These are phyloP conservation scores for Eublepharis macularius DNA, from an alignment of 2,113 vertebrate species.

Conservation along the genomic window DNA sequence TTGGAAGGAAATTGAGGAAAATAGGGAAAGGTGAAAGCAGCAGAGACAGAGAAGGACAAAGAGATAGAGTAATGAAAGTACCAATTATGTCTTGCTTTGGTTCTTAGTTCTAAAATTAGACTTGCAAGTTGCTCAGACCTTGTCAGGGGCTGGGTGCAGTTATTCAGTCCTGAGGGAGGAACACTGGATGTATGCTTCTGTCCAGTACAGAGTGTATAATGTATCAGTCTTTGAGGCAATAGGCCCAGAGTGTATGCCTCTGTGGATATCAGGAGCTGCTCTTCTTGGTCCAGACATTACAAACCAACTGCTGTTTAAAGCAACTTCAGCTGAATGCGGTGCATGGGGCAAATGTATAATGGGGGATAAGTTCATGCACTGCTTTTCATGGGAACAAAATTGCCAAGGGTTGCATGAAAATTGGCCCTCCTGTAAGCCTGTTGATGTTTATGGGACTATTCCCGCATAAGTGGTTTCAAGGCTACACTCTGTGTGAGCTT, in stretches of 20 bases:
- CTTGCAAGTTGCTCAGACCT: not conserved
- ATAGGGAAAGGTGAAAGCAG: not conserved
- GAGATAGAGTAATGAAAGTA: not conserved
- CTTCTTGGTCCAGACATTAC: not conserved
- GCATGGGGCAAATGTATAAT: not conserved
- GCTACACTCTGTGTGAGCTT: conserved; percentile 43
- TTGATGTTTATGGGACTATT: not conserved
- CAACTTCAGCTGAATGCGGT: not conserved
- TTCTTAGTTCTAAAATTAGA: not conserved
- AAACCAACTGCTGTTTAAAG: not conserved
- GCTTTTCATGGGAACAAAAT: not conserved
- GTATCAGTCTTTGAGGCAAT: too few relatives aligned
- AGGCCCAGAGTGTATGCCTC: not conserved
- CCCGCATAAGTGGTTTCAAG: conserved; percentile 37
- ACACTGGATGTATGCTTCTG: not conserved
- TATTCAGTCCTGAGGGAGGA: not conserved
- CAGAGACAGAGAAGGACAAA: not conserved
- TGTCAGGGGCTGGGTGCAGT: not conserved
- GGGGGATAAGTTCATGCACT: not conserved
- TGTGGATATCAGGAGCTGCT: not conserved
- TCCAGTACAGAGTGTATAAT: not conserved
- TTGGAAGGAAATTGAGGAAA: too few relatives aligned
- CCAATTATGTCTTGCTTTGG: not conserved
- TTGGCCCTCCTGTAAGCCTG: not conserved
- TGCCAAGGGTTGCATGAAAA: not conserved